Conservation (phyloP, 2,113 vertebrate genomes). For the Andinoacara biseriatus region DNA sequence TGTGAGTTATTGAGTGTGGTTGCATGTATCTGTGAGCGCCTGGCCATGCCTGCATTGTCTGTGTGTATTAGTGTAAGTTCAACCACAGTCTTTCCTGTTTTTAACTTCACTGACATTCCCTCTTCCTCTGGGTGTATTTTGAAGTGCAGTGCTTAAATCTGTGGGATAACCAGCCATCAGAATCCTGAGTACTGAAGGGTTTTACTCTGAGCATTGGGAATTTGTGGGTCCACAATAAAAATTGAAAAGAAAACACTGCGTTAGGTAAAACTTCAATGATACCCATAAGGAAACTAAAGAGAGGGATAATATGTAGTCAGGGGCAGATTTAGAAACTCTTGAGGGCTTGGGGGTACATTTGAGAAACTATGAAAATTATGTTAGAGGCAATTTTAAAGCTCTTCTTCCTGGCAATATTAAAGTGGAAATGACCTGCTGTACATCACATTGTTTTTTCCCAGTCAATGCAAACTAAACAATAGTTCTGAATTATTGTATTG, state of each 20-base stretch:
- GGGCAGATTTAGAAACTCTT: not conserved
- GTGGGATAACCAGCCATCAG: constrained; percentile 31
- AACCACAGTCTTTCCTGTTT: constrained; percentile 60
- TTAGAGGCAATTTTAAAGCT: not conserved
- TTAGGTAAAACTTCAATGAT: constrained; percentile 12
- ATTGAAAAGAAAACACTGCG: constrained; percentile 19
- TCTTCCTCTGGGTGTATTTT: constrained; percentile 44
- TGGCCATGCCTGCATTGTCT: constrained; percentile 17
- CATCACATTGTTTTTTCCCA: not conserved
- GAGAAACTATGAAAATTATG: not conserved
- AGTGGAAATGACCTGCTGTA: not conserved
- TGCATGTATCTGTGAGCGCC: constrained; percentile 14
- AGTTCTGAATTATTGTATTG: not conserved
- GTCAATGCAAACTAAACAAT: not conserved
- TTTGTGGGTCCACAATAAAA: constrained; percentile 5
- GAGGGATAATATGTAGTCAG: not conserved
- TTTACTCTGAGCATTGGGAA: not conserved
- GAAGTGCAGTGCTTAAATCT: constrained; percentile 34
- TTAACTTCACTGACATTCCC: constrained; percentile 45
- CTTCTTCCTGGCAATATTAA: not conserved
- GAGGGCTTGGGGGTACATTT: not conserved
- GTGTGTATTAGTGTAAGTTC: constrained; percentile 11
- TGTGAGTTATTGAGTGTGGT: constrained; percentile 19
- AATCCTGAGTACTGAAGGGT: constrained; percentile 3
- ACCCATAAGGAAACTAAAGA: not conserved